Evolutionary conservation across 2,113 vertebrate genomes (phyloP).

Genomic region (Ellobius talpinus): DNA sequence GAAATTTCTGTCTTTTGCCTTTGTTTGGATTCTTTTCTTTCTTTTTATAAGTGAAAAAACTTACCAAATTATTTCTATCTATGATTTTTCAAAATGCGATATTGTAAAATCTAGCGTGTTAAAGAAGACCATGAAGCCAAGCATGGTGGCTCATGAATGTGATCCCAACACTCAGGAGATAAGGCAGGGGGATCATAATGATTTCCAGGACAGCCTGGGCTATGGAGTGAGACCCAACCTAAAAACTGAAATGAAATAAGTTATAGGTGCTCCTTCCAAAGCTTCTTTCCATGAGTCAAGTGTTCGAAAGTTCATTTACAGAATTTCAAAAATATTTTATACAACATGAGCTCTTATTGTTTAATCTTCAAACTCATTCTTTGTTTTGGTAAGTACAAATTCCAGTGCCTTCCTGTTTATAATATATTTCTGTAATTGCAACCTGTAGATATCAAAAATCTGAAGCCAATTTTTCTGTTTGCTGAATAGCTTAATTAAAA

Average conservation of each 20-base stretch:
- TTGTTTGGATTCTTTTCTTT: background rate
- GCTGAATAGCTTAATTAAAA: background rate
- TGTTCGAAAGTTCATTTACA: background rate
- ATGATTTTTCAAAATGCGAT: constrained; percentile 28
- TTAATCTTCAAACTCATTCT: background rate
- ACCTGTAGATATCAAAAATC: background rate
- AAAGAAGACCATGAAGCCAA: background rate
- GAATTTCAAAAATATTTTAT: constrained; percentile 21
- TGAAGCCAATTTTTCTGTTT: background rate
- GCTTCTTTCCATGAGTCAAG: background rate
- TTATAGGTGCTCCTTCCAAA: background rate
- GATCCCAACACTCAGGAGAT: background rate
- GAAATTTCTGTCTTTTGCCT: background rate
- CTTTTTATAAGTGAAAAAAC: constrained; percentile 35
- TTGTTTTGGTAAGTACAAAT: background rate
- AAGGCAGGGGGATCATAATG: background rate
- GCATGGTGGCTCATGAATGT: background rate
- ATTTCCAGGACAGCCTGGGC: background rate
- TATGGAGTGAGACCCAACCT: background rate
- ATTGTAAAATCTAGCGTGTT: constrained; percentile 6
- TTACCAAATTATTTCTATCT: background rate
- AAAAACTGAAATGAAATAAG: background rate
- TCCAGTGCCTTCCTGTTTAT: background rate
- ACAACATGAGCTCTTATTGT: background rate
- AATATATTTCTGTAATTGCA: background rate